A percentile compares a stretch with the other conserved stretches of the same genome.
phyloP scores from a whole-genome alignment of 2,888 invertebrate species.

The Pachycephus smyrnensis region DNA sequence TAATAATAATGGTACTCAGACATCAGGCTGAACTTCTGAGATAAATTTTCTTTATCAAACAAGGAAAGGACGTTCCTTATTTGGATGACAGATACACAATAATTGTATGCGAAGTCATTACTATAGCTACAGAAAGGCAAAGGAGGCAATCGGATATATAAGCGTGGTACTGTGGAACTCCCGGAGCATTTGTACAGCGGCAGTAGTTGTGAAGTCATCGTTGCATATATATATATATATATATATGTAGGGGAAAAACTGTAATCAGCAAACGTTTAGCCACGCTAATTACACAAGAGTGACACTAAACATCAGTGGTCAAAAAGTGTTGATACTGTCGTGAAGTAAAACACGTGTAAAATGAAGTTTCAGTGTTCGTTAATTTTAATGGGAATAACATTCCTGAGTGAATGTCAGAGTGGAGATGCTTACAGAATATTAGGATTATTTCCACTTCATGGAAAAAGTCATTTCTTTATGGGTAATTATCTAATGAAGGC shows the following conservation, averaged over 20 bases:
- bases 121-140: background rate
- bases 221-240: background rate
- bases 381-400: background rate
- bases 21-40: background rate
- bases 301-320: no score
- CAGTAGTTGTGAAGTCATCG: background rate
- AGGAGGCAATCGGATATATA: background rate
- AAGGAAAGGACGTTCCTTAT: rapidly evolving
- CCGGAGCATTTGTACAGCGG: background rate
- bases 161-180: background rate
- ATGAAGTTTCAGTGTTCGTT: slow-evolving; percentile 17
- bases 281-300: no score
- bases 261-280: no score
- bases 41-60: background rate
- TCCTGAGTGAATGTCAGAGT: slow-evolving; percentile 47
- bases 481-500: slow-evolving; percentile 64
- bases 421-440: slow-evolving; percentile 65
- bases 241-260: no score
- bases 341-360: background rate
- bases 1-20: background rate
- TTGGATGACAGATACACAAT: background rate
- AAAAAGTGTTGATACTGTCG: background rate
- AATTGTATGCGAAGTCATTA: background rate
- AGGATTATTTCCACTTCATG: slow-evolving; percentile 67
- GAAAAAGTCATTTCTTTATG: slow-evolving; percentile 69